phyloP scores from a whole-genome alignment of 92 coral and sea anemone species.

The Phenganax subtilis region DNA sequence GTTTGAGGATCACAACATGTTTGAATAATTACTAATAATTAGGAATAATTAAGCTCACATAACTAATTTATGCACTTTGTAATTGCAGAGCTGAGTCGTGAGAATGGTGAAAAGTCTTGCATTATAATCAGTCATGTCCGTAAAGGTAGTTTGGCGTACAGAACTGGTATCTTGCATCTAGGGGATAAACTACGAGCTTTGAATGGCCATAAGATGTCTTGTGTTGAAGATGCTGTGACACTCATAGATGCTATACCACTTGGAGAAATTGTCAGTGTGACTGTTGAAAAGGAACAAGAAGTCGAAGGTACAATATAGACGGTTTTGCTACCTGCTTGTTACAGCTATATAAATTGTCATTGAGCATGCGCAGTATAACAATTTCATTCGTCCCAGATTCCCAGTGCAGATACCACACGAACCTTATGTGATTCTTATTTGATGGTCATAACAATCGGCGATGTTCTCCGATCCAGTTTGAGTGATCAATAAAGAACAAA shows the following conservation, averaged over 20 bases:
- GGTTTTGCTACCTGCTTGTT: neutral
- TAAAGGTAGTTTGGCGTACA: slow-evolving; percentile 36
- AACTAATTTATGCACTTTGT: neutral
- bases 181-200: slow-evolving; percentile 20
- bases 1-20: neutral
- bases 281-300: slow-evolving; percentile 27
- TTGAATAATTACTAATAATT: neutral
- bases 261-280: slow-evolving; percentile 34
- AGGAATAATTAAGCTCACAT: neutral
- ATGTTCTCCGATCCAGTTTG: too few relatives aligned
- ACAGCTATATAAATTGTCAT: too few relatives aligned
- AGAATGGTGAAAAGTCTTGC: neutral
- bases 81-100: neutral
- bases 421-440: neutral
- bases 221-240: slow-evolving; percentile 24
- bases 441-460: too few relatives aligned
- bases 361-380: neutral
- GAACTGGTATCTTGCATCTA: slow-evolving; percentile 27
- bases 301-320: slow-evolving; percentile 12
- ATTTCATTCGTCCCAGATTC: neutral
- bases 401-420: neutral
- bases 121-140: slow-evolving; percentile 37
- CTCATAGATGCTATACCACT: slow-evolving; percentile 20
- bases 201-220: slow-evolving; percentile 17
- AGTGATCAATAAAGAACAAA: too few relatives aligned